Percentiles rank a stretch among this genome's conserved stretches.
Evolutionary conservation across 2,113 vertebrate species (phyloP).

Genomic region (Seriola aureovittata): DNA sequence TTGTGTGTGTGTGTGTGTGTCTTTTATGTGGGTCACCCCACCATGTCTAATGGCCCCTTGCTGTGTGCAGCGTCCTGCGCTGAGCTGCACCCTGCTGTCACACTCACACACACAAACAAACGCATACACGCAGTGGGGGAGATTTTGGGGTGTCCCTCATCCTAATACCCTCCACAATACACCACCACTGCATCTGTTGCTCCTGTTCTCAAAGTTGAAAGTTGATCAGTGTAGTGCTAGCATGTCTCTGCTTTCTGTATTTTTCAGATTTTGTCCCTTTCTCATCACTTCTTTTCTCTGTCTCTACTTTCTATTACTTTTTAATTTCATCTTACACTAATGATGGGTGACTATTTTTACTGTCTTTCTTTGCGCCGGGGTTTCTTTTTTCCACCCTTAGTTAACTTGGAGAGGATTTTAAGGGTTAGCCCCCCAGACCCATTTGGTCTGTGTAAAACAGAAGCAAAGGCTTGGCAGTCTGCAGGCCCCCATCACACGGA

Average conservation of each 20-base stretch:
- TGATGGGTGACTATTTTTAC: conserved; percentile 12
- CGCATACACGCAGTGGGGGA: conserved; percentile 74
- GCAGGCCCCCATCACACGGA: conserved; percentile 55
- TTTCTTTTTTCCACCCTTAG: conserved; percentile 18
- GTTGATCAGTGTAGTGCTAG: conserved; percentile 77
- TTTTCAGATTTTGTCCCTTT: conserved; percentile 16
- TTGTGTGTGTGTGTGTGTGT: conserved; percentile 55
- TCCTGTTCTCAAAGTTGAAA: conserved; percentile 81
- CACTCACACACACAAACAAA: conserved; percentile 79
- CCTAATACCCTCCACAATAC: conserved; percentile 83
- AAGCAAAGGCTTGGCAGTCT: conserved; percentile 24
- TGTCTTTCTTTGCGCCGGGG: conserved; percentile 10
- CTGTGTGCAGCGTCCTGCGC: conserved; percentile 85
- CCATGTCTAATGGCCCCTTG: conserved; percentile 89
- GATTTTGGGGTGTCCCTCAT: conserved; percentile 83
- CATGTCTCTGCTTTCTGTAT: conserved; percentile 44
- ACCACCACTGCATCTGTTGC: conserved; percentile 82
- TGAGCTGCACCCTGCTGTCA: conserved; percentile 83
- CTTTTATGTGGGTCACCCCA: conserved; percentile 88
- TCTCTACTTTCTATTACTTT: conserved; percentile 14
- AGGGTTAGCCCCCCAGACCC: conserved; percentile 14
- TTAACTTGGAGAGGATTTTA: conserved; percentile 26
- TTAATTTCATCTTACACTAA: conserved; percentile 3
- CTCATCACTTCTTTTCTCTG: conserved; percentile 14
- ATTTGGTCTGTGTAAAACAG: conserved; percentile 37